These are phyloP conservation scores for Stegodyphus mimosarum DNA, from an alignment of 1,140 invertebrate genomes.

Conservation along the genomic window DNA sequence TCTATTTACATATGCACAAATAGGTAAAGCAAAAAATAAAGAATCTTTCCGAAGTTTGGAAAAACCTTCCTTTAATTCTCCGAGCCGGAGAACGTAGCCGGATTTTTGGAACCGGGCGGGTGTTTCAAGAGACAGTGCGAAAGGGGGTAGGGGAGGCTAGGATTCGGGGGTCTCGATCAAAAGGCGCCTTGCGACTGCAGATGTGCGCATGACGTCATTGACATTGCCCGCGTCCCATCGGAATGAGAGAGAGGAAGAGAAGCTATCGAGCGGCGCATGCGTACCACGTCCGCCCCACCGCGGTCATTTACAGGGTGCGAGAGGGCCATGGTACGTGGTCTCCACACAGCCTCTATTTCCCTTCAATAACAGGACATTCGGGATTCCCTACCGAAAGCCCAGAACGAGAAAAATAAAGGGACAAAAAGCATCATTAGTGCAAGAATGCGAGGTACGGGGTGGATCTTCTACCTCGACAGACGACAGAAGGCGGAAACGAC, in stretches of 20 bases:
- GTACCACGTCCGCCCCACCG: conserved; percentile 36
- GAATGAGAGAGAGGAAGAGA: background rate
- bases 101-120: conserved; percentile 23
- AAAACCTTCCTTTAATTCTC: background rate
- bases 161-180: conserved; percentile 21
- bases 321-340: conserved; percentile 30
- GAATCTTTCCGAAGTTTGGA: background rate
- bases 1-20: too few species aligned
- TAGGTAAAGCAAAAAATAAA: too few species aligned
- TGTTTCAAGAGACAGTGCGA: background rate
- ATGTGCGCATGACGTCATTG: conserved; percentile 59
- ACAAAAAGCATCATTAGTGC: background rate
- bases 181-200: conserved; percentile 54
- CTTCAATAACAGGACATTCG: conserved; percentile 1
- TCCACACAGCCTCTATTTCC: conserved; percentile 1
- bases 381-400: background rate
- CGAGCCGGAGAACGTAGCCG: conserved; percentile 5
- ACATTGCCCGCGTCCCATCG: conserved; percentile 22
- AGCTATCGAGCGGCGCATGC: conserved; percentile 58
- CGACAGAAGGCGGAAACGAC: conserved; percentile 9
- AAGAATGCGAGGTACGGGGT: conserved; percentile 26
- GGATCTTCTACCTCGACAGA: conserved; percentile 1
- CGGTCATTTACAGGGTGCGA: conserved; percentile 59
- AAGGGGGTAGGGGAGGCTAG: background rate
- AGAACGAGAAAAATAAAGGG: background rate